Evolutionary conservation across 2,113 vertebrate species (phyloP).

Genomic region (Speoplatyrhinus poulsoni): DNA sequence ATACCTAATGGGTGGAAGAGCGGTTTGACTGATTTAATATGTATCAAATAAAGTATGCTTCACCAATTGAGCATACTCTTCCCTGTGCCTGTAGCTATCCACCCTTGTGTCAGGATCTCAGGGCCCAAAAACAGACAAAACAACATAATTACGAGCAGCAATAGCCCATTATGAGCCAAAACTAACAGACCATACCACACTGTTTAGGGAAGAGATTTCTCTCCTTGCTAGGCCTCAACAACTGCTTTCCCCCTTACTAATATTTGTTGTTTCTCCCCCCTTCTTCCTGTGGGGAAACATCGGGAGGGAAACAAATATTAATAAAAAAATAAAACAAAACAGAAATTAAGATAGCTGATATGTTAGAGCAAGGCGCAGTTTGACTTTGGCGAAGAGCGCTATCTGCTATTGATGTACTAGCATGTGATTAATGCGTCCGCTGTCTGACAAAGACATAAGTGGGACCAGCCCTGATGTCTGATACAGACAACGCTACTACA

Average conservation of each 20-base stretch:
- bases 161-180: slow-evolving; percentile 4
- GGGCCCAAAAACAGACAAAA: slow-evolving; percentile 19
- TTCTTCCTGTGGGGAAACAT: neutral
- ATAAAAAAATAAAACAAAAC: neutral
- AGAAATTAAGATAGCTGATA: neutral
- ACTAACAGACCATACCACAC: slow-evolving; percentile 1
- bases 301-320: neutral
- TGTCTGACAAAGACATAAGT: slow-evolving; percentile 33
- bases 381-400: slow-evolving; percentile 13
- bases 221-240: neutral
- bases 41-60: slow-evolving; percentile 3
- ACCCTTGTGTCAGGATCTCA: neutral
- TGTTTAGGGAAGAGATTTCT: neutral
- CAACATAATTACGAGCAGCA: neutral
- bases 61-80: neutral
- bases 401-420: slow-evolving; percentile 21
- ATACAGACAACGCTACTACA: neutral
- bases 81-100: neutral
- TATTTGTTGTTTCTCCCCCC: slow-evolving; percentile 8
- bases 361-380: neutral
- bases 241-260: neutral
- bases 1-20: slow-evolving; percentile 13
- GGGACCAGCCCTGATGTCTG: slow-evolving; percentile 13
- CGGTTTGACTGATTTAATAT: slow-evolving; percentile 4
- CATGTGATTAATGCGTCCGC: slow-evolving; percentile 38